Evolutionary conservation across 2,888 invertebrate genomes (phyloP), one percentile per base, ranked within the genome.

Genomic region (Caradrina kadenii): DNA sequence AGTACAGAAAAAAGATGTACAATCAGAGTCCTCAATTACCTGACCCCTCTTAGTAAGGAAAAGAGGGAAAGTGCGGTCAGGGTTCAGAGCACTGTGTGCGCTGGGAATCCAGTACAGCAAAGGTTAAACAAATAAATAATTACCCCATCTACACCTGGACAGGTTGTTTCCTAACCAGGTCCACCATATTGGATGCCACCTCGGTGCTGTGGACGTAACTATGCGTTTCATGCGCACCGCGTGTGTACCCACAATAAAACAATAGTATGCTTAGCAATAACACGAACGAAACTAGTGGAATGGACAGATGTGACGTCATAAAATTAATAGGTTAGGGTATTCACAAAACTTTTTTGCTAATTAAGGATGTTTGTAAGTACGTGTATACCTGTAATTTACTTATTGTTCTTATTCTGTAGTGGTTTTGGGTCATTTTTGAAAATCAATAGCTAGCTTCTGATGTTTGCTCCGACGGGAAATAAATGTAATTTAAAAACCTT

Each of bases 181-280:
- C 55, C 53, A 49, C 59, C 68, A 74, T 76, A 73, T 68, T 64
- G 56, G 65, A 80, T 76, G 80, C 79, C 87, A 84, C 86, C 84
- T 81, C 80, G 81, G 80, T 63, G 77, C 81, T 78, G 82, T 82
- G 77, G 62, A 84, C 82, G 72, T 81, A 85, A 85, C 84, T 85
- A 82, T 87, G 83, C 86, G 86, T 89, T 90, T 90, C 88, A 91
- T 88, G 76, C 85, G 79, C 80, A 74, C 86, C 79, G 88, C 87
- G 82, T 86, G 87, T 87, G 87, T 87, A 86, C 87, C 81, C 80
- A 84, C 89, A 89, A 90, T 92, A 91, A 93, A 91, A 93, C 90
- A 91, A 92, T 89, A 87, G 81, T 83, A 82, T 73, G 67, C 76
- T 83, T 84, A 84, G 76, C 71, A 77, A 81, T 76, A 67, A 39